A percentile compares a stretch with the other conserved stretches of the same genome.
phyloP scores from a whole-genome alignment of 2,888 invertebrate species.

The Tenthredo distinguenda region DNA sequence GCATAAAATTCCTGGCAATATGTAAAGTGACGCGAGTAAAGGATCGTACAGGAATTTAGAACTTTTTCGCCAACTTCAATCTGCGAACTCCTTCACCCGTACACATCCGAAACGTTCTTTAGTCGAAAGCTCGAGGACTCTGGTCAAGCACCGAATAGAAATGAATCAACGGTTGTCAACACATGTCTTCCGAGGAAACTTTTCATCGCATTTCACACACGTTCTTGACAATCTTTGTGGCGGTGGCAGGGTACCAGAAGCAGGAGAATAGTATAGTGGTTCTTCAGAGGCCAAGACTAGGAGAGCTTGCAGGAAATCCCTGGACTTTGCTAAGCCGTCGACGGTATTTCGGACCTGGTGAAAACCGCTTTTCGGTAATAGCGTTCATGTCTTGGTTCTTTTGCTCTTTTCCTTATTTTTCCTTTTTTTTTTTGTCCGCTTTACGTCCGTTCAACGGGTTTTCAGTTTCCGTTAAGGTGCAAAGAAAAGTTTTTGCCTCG shows the following conservation, averaged over 20 bases:
- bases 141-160: neutral
- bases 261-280: neutral
- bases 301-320: neutral
- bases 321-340: neutral
- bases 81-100: neutral
- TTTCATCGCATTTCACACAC: neutral
- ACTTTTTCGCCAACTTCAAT: neutral
- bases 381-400: constrained; percentile 2
- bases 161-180: neutral
- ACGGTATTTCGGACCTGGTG: neutral
- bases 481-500: neutral
- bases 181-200: neutral
- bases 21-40: neutral
- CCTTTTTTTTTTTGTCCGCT: neutral
- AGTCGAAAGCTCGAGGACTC: neutral
- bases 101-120: neutral
- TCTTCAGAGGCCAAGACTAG: neutral
- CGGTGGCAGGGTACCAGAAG: neutral
- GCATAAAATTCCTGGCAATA: neutral
- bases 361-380: neutral
- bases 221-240: neutral
- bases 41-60: neutral
- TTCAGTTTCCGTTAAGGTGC: constrained; percentile 12
- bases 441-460: neutral
- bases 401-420: neutral